Evolutionary conservation across 2,797 vertebrate species (phyloP).

Genomic region (Artibeus lituratus): DNA sequence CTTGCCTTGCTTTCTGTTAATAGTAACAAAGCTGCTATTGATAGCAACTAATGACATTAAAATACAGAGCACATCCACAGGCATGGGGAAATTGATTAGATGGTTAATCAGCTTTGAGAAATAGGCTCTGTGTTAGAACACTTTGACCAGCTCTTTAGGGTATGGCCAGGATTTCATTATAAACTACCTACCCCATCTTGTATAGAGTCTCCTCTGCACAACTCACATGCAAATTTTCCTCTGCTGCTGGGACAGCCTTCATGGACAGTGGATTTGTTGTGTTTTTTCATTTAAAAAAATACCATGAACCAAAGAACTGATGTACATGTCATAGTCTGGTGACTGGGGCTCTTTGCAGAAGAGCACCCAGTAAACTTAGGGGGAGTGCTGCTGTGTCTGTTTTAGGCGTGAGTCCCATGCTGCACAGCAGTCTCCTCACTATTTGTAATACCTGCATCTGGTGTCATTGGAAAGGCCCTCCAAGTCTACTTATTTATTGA

Average conservation of each 20-base stretch:
- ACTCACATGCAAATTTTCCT: not conserved
- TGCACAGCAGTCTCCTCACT: not conserved
- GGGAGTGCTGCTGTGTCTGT: not conserved
- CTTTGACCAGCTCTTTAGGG: not conserved
- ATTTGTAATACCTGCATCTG: not conserved
- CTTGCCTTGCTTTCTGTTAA: constrained; percentile 29
- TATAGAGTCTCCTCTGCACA: not conserved
- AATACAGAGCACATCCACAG: not conserved
- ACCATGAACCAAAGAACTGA: not conserved
- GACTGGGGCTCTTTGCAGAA: not conserved
- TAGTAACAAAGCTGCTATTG: constrained; percentile 36
- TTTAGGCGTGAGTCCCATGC: not conserved
- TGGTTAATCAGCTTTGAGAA: constrained; percentile 28
- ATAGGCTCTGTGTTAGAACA: not conserved
- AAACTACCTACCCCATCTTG: not conserved
- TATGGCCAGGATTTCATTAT: not conserved
- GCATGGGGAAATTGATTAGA: not conserved
- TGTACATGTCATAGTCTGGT: not conserved
- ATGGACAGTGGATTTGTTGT: not conserved
- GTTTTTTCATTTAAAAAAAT: not conserved
- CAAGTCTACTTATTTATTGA: constrained; percentile 6
- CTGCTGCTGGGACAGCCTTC: not conserved
- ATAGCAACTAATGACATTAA: not conserved
- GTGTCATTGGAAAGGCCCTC: not conserved
- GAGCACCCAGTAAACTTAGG: not conserved